Evolutionary conservation across 2,113 vertebrate species (phyloP), one percentile per base, ranked within the genome.

Genomic region (Ammodytes dubius): DNA sequence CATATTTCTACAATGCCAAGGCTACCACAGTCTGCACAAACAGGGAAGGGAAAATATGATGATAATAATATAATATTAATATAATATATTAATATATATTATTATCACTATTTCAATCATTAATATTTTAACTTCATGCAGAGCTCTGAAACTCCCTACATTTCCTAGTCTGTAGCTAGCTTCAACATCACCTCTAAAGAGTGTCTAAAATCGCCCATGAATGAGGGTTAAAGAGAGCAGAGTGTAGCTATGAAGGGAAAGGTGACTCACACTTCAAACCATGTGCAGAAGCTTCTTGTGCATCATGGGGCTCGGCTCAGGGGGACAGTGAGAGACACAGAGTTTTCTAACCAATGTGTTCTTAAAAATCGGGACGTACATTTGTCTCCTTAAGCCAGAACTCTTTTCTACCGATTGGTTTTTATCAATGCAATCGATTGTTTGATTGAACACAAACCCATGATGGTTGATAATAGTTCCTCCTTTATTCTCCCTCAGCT

Each of bases 401-500:
- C 50, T 42, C 4, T 0, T 69, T 68, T 71, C 60, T 56, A 7
- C 12, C 0, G 19, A 45, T 11, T 8, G 7, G 57, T n/a, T 37
- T 0, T 64, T 58, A 64, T 83, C 77, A 84, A 86, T 66, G 81
- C 57, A 39, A 27, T 27, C 17, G 73, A 76, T 79, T 85, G 83
- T 88, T n/a, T 70, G 4, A 58, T 46, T 13, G 53, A 52, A 61
- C 69, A 63, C 58, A 19, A 84, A 73, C 84, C 67, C 87, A 85
- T 88, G 81, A 84, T 5, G 1, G 17, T 1, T 1, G 67, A 60
- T 77, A 4, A 87, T 65, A 66, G 50, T 8, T 64, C 8, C 42
- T 52, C 47, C 19, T 67, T 74, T 87, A 58, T 79, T 58, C 78
- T 50, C 39, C 0, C 77, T 90, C 89, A 92, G 92, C 88, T 89